Evolutionary conservation across 2,888 invertebrate species (phyloP), one percentile per base, ranked within the genome.

Genomic region (Drosophila kanekoi): DNA sequence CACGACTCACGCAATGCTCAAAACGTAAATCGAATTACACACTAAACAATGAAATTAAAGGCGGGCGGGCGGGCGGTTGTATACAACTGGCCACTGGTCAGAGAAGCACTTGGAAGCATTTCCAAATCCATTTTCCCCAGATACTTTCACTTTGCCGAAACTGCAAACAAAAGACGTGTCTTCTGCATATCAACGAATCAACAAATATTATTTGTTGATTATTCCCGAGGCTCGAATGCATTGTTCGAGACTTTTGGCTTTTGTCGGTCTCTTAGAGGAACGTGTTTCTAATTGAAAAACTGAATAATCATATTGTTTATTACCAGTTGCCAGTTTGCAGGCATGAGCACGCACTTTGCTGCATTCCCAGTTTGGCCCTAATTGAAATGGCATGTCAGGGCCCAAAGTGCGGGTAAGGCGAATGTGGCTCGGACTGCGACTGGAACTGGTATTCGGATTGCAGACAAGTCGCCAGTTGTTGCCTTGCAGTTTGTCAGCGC

Each of bases 141-240:
- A 63, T 51, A 79, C 85, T 85, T 81, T 81, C 81, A 78, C 83
- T 82, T 78, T 14, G 72, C 51, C 61, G 52, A 69, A 68, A 63
- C 16, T 58, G 70, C 69, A 28, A 28, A 62, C 63, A 75, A 66
- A 69, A 71, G 23, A 18, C 38, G 37, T 62, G 73, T 58, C 78
- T 80, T 85, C 72, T 85, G 82, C 80, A 82, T 85, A 82, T 78
- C 65, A 71, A 76, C 80, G 62, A 72, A 59, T 72, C 68, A 64
- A 60, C 69, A 51, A 66, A 60, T 51, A 44, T 23, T 35, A 52
- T 52, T 51, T 53, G 13, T 37, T 44, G 64, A 64, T 54, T 56
- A 59, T 61, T 68, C 51, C 49, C 41, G 52, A 33, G 35, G 14
- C 37, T 28, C 41, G 18, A 64, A 51, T 44, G 68, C 69, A 61